Evolutionary conservation across 2,797 vertebrate genomes (phyloP).

Genomic region (Toxotes lorentzi): DNA sequence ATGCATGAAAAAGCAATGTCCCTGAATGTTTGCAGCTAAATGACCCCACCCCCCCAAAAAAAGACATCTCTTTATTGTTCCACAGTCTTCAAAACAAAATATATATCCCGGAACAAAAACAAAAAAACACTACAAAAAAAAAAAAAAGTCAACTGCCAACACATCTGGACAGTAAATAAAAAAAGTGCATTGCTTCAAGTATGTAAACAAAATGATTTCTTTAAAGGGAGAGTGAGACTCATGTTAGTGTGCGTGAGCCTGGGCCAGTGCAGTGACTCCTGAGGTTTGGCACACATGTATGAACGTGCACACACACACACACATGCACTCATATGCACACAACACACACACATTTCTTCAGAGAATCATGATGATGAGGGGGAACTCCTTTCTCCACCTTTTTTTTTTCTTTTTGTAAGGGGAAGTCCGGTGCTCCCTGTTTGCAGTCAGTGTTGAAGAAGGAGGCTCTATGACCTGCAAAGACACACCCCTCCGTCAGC

Average conservation of each 20-base stretch:
- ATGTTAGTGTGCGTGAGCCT: constrained; percentile 64
- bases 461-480: constrained; percentile 84
- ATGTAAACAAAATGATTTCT: constrained; percentile 84
- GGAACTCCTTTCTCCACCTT: constrained; percentile 31
- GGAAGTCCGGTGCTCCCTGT: constrained; percentile 50
- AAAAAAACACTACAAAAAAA: constrained; percentile 26
- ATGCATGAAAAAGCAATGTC: constrained; percentile 68
- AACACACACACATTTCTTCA: constrained; percentile 35
- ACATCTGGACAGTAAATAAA: constrained; percentile 63
- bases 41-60: constrained; percentile 52
- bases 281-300: constrained; percentile 78
- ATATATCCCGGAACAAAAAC: constrained; percentile 54
- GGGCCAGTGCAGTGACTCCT: constrained; percentile 71
- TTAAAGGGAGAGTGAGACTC: constrained; percentile 69
- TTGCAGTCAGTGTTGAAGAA: constrained; percentile 49
- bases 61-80: constrained; percentile 57
- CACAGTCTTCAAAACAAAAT: constrained; percentile 62
- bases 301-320: constrained; percentile 28
- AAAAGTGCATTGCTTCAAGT: constrained; percentile 89
- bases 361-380: constrained; percentile 44
- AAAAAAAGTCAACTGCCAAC: constrained; percentile 51
- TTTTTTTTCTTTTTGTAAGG: constrained; percentile 15
- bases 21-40: constrained; percentile 81
- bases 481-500: constrained; percentile 81
- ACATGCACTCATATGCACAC: constrained; percentile 24